phyloP scores from a whole-genome alignment of 2,797 vertebrate species.

The Crypturellus tataupa region DNA sequence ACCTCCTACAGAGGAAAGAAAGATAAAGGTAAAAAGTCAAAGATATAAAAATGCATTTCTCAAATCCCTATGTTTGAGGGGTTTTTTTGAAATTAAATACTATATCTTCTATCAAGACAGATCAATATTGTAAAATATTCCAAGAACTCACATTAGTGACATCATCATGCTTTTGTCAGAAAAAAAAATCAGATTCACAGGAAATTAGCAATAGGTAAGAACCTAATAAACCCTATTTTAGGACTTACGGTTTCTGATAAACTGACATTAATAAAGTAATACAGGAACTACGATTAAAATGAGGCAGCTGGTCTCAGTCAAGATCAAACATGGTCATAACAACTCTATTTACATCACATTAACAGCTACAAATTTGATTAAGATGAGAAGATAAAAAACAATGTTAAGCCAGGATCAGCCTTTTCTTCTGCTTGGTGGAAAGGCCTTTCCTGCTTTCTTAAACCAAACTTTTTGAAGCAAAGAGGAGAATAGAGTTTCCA shows the following conservation, averaged over 20 bases:
- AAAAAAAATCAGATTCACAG: not conserved
- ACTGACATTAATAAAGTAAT: not conserved
- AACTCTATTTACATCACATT: not conserved
- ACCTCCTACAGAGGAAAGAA: conserved; percentile 13
- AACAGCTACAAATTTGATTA: not conserved
- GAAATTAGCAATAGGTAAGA: not conserved
- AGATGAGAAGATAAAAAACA: not conserved
- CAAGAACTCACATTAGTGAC: not conserved
- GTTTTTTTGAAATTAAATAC: not conserved
- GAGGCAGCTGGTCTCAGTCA: not conserved
- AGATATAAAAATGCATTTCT: not conserved
- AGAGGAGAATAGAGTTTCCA: not conserved
- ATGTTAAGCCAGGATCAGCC: not conserved
- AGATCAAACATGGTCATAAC: not conserved
- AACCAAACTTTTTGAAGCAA: not conserved
- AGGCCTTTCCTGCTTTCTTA: not conserved
- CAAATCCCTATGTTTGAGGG: not conserved
- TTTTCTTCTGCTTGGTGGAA: not conserved
- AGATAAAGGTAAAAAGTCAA: conserved; percentile 70
- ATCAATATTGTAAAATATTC: not conserved
- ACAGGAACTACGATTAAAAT: not conserved
- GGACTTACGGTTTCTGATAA: not conserved
- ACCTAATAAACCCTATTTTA: not conserved
- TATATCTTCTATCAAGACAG: not conserved
- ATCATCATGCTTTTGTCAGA: rapidly evolving